Evolutionary conservation across 2,113 vertebrate genomes (phyloP).

Genomic region (Varanus salvator): DNA sequence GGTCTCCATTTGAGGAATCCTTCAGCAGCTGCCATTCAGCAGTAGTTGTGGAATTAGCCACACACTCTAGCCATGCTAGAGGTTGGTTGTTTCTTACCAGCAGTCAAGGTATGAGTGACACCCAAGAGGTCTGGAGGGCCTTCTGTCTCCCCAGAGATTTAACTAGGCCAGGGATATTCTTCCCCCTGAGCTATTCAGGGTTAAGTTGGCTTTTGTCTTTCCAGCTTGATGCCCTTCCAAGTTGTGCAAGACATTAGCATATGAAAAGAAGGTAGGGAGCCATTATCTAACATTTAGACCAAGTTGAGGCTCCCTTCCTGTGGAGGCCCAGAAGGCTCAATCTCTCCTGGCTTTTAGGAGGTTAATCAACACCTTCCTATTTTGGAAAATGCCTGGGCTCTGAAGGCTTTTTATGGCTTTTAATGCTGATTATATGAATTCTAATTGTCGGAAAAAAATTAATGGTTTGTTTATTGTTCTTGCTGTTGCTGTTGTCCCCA

Average conservation of each 20-base stretch:
- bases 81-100: no score
- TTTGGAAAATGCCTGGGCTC: not conserved
- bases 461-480: not conserved
- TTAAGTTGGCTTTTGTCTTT: no score
- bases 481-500: not conserved
- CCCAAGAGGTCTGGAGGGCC: no score
- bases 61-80: no score
- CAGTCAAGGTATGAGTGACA: no score
- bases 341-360: not conserved
- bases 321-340: not conserved
- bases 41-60: not conserved
- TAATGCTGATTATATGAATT: not conserved
- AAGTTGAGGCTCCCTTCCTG: not conserved
- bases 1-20: not conserved
- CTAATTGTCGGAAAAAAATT: not conserved
- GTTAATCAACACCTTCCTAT: not conserved
- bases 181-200: no score
- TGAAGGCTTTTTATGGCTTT: constrained; percentile 2
- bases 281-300: not conserved
- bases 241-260: no score
- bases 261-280: no score
- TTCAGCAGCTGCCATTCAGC: not conserved
- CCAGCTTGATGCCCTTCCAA: no score
- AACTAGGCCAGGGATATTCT: no score
- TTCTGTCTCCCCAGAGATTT: no score